Conservation (phyloP, 2,797 vertebrate genomes). For the Epinephelus malabaricus region DNA sequence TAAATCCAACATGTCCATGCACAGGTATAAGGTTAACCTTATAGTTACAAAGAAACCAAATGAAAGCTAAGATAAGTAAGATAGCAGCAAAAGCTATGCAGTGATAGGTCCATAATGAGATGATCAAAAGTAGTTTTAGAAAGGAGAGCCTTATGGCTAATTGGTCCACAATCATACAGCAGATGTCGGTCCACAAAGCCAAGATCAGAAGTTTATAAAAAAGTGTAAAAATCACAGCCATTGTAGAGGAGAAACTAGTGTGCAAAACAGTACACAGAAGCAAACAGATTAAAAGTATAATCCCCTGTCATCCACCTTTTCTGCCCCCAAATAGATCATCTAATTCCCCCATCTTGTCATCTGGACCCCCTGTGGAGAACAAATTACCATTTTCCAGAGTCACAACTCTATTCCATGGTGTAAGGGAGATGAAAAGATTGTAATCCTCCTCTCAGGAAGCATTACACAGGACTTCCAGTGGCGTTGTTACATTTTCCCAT, state of each 20-base stretch:
- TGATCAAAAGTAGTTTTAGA: conserved; percentile 6
- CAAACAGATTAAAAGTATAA: conserved; percentile 71
- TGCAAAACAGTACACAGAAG: conserved; percentile 46
- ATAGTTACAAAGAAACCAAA: conserved; percentile 13
- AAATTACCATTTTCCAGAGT: conserved; percentile 71
- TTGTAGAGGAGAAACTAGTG: conserved; percentile 9
- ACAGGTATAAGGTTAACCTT: conserved; percentile 18
- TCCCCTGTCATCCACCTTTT: conserved; percentile 42
- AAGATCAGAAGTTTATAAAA: conserved; percentile 14
- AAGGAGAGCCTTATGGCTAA: background rate
- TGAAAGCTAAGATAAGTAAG: background rate
- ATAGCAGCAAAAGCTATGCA: background rate
- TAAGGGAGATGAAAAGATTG: conserved; percentile 50
- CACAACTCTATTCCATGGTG: conserved; percentile 65
- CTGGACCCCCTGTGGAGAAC: conserved; percentile 67
- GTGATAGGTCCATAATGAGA: background rate
- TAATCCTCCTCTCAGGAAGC: conserved; percentile 50
- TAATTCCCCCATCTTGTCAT: conserved; percentile 70
- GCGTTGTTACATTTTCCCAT: conserved; percentile 70
- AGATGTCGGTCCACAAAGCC: background rate
- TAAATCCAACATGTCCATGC: background rate
- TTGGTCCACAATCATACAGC: conserved; percentile 4
- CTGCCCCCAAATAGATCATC: conserved; percentile 52
- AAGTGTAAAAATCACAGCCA: conserved; percentile 17
- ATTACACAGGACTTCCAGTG: conserved; percentile 49